phyloP scores from a whole-genome alignment of 2,888 invertebrate genomes.

The Melieria omissa region DNA sequence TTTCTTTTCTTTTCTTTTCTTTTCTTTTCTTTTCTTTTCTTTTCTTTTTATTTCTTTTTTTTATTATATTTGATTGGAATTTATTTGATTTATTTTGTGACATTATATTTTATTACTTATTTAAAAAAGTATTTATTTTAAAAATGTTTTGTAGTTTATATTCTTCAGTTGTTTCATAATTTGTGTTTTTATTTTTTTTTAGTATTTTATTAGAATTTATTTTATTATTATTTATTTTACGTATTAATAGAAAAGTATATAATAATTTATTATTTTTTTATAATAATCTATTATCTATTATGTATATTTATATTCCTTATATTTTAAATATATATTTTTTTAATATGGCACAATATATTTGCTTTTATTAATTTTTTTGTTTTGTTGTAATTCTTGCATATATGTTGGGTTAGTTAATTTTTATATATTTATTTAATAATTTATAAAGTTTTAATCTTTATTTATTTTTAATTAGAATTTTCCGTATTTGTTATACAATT shows the following conservation, averaged over 20 bases:
- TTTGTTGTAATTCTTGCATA: too few relatives aligned
- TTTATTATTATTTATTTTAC: conserved; percentile 3
- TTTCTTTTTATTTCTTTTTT: conserved; percentile 35
- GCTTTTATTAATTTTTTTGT: too few relatives aligned
- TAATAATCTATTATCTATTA: neutral
- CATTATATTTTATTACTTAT: neutral
- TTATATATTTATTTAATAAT: too few relatives aligned
- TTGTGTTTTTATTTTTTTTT: neutral
- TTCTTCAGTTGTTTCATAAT: conserved; percentile 12
- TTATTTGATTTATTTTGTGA: conserved; percentile 30
- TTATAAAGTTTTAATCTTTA: too few relatives aligned
- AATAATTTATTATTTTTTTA: neutral
- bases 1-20: conserved; percentile 22
- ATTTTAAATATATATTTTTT: too few relatives aligned
- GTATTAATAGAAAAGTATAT: neutral
- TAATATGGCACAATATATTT: too few relatives aligned
- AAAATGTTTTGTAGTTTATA: conserved; percentile 23
- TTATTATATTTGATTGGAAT: conserved; percentile 24
- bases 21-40: conserved; percentile 41
- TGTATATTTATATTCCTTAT: too few relatives aligned
- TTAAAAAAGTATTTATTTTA: neutral
- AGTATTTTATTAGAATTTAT: conserved; percentile 10
- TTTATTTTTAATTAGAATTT: too few relatives aligned
- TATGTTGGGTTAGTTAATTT: too few relatives aligned
- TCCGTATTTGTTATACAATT: too few relatives aligned